phyloP scores from a whole-genome alignment of 2,797 vertebrate genomes.

The Columba guinea region DNA sequence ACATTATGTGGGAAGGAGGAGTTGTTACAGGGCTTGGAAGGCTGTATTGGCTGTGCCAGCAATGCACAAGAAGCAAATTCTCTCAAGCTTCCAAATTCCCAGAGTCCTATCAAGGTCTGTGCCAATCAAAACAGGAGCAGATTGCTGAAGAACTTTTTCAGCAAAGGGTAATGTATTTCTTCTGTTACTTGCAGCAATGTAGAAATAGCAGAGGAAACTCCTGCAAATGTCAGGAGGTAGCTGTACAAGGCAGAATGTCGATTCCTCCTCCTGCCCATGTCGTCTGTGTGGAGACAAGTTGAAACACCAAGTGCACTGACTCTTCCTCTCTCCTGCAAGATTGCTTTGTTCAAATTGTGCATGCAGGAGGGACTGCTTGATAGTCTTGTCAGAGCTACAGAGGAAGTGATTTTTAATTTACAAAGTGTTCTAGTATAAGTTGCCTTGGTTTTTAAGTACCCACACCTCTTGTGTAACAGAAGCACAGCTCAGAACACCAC shows the following conservation, averaged over 20 bases:
- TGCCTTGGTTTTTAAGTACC: neutral
- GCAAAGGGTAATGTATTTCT: neutral
- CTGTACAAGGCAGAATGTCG: neutral
- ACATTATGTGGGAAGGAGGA: conserved; percentile 42
- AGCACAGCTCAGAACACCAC: neutral
- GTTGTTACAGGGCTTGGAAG: conserved; percentile 15
- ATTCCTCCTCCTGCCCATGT: neutral
- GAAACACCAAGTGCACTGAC: neutral
- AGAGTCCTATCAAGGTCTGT: neutral
- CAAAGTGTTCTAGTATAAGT: neutral
- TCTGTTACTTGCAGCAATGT: neutral
- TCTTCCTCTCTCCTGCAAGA: neutral
- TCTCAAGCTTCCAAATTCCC: neutral
- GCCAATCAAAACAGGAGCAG: conserved; percentile 25
- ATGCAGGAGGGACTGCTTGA: no score
- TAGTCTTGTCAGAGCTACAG: neutral
- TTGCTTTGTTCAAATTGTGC: neutral
- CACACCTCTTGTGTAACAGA: neutral
- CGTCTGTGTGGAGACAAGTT: neutral
- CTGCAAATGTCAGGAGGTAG: neutral
- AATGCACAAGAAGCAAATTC: neutral
- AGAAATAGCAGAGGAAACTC: neutral
- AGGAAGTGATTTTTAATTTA: conserved; percentile 47
- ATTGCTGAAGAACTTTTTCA: neutral
- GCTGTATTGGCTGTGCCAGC: conserved; percentile 19